Percentiles rank a stretch among this genome's conserved stretches.
phyloP scores from a whole-genome alignment of 2,888 invertebrate genomes.

The Nephrotoma guestfalica region DNA sequence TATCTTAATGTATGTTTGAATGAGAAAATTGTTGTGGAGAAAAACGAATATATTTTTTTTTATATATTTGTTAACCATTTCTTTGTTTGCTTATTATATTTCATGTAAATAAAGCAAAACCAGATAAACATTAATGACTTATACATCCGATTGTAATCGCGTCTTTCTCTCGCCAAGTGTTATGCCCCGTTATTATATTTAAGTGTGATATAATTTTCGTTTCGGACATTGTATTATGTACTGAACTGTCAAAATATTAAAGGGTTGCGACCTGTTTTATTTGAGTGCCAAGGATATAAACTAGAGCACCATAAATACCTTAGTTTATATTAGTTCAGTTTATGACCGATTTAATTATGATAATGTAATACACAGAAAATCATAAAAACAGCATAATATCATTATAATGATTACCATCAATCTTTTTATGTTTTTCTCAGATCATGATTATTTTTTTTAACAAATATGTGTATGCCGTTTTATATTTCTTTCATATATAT shows the following conservation, averaged over 20 bases:
- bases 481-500: neutral
- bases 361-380: neutral
- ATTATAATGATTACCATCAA: neutral
- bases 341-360: neutral
- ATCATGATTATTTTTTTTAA: neutral
- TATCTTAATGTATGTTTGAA: neutral
- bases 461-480: neutral
- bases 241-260: neutral
- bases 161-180: neutral
- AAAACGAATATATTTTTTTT: neutral
- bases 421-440: neutral
- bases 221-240: neutral
- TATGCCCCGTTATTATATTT: neutral
- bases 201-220: neutral
- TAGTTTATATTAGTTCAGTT: neutral
- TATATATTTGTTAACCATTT: neutral
- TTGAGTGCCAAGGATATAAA: neutral
- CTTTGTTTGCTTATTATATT: neutral
- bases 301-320: neutral
- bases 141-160: neutral
- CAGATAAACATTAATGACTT: neutral
- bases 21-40: neutral
- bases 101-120: neutral
- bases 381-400: neutral
- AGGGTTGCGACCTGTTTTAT: neutral